Base-by-base conservation (phyloP, 1,140 invertebrate species). In the Drosophila bocqueti region DNA sequence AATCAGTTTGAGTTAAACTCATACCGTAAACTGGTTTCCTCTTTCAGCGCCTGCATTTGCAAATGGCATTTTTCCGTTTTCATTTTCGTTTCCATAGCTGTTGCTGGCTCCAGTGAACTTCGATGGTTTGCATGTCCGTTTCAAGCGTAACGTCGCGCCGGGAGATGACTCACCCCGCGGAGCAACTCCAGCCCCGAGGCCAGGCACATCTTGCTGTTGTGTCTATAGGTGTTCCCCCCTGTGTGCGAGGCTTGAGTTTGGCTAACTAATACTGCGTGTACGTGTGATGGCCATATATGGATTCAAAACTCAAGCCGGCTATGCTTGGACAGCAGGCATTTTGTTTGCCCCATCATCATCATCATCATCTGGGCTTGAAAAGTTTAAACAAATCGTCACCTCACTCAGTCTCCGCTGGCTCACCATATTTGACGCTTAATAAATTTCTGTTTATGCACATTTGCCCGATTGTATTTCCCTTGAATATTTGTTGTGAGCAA, bases 361-460 rank as follows among this genome's bases (percentile, higher is more conserved):
- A 68, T 65, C 47, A 68, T 45, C 61, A 31, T 45, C 47, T 26
- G 43, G 11, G 38, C 11, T 38, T 74, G 43, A 73, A 67, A 77
- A 45, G 63, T 81, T 74, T 66, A 85, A 81, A 71, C 74, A 86
- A 71, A 87, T 87, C 75, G 84, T 90, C 85, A 81, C 66, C 52
- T 73, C 66, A 55, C 52, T 73, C 52, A 38, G 31, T 45, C 29
- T 60, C 52, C 47, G 24, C 47, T 15, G 45, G 66, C 46, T 74
- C 71, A n/a, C 85, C 85, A 91, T 90, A 90, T 89, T 90, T 85
- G 79, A 63, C 64, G 85, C 75, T 85, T 85, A 79, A 85, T 89
- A 84, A 90, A 76, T 90, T 90, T 82, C 49, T 66, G 74, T 79
- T 75, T 81, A 78, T 85, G 79, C 79, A 85, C 82, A 84, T 65